A percentile compares a stretch with the other conserved stretches of the same genome.
Conservation (phyloP, 1,140 invertebrate genomes). For the Hylaeus anthracinus region DNA sequence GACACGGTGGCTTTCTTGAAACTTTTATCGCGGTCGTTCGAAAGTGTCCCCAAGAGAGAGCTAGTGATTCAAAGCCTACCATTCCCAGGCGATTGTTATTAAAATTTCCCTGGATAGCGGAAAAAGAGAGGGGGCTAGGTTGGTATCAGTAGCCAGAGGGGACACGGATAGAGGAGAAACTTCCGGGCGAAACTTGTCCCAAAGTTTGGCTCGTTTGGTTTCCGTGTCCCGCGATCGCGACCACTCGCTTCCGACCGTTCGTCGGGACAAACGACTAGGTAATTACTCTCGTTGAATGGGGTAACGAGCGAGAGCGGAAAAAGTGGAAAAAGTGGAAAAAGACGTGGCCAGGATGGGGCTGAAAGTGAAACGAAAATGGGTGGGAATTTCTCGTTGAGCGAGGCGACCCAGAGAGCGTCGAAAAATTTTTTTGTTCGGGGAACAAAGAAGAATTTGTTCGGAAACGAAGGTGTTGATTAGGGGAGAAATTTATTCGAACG, state of each 20-base stretch:
- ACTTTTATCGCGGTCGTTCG: no score
- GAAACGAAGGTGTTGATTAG: no score
- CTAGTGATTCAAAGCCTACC: background rate
- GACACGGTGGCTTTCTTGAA: no score
- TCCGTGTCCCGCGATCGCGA: background rate
- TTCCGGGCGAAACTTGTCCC: background rate
- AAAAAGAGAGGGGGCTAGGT: background rate
- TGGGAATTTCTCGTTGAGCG: no score
- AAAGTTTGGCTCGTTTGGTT: constrained; percentile 51
- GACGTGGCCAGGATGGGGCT: background rate
- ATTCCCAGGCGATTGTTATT: constrained; percentile 25
- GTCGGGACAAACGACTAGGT: constrained; percentile 66
- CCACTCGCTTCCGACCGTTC: background rate
- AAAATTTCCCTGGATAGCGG: constrained; percentile 17
- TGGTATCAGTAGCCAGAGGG: no score
- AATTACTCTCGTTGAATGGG: constrained; percentile 65
- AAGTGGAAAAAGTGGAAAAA: background rate
- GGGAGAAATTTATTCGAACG: no score
- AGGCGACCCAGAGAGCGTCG: no score
- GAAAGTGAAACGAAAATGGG: constrained; percentile 1
- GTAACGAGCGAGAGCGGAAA: constrained; percentile 31
- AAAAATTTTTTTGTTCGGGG: no score
- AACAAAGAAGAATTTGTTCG: no score
- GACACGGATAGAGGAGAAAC: background rate
- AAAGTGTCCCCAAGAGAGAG: background rate